Base-by-base conservation (phyloP, 2,888 invertebrate genomes). In the Aromia moschata region DNA sequence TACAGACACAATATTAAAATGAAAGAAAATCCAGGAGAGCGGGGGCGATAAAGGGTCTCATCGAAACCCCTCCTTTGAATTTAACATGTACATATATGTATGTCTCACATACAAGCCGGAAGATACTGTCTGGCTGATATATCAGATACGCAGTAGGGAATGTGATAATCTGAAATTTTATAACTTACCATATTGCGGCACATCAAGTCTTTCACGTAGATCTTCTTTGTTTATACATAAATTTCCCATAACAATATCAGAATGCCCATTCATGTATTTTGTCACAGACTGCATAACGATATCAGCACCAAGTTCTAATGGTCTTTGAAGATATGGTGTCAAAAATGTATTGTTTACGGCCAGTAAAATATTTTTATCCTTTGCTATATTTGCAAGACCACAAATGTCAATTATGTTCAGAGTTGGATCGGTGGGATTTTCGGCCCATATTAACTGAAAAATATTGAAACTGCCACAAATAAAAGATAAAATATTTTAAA, bases 401-500 rank as follows among this genome's bases (percentile, higher is more conserved):
- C 85, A 84, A 45, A 97, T 91, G 76, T 97, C 95, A 2, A 88
- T 85, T 14, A 96, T 84, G 82, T 92, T 92, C 65, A 96, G 79
- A 5, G 91, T 80, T 0, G 96, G 96, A 82, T 97, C 96, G 9
- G 96, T 93, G 0, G 96, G 96, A 0, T 92, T 89, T 79, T 97
- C 97, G 59, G 96, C 79, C 95, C 96, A 97, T 17, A 97, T 83
- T 80, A 91, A 83, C 89, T 90, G 72, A 44, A 55, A n/a, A 60
- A 38, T 47, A 58, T 1, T 20, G 9, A 12, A 37, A 30, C 15
- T 16, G 25, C 25, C 7, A 25, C n/a, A n/a, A n/a, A n/a, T n/a
- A n/a, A n/a, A n/a, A n/a, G n/a, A n/a, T n/a, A n/a, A n/a, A n/a
- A n/a, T n/a, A n/a, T n/a, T n/a, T n/a, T n/a, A n/a, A n/a, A n/a